Percentiles rank a stretch among this genome's conserved stretches.
These are phyloP conservation scores for Dione vanillae DNA, from an alignment of 2,888 invertebrate species.

Conservation along the genomic window DNA sequence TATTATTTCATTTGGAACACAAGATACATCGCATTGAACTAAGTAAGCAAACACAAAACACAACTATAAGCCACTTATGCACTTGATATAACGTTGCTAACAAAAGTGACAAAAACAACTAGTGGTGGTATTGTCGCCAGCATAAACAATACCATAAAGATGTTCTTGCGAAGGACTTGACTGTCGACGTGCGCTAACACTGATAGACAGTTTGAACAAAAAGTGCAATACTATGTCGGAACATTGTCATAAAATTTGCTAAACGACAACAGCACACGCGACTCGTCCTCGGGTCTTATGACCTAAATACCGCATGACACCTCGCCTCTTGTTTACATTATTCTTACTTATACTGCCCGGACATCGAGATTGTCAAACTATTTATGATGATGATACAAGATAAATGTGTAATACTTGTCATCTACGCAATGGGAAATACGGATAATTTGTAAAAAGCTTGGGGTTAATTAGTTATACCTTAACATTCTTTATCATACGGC, in stretches of 20 bases:
- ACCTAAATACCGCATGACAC: conserved; percentile 38
- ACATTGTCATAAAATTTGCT: conserved; percentile 74
- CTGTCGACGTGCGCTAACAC: conserved; percentile 49
- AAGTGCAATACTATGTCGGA: conserved; percentile 73
- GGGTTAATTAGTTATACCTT: too few species aligned
- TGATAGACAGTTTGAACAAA: conserved; percentile 77
- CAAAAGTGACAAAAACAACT: conserved; percentile 30
- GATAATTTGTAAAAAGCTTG: too few species aligned
- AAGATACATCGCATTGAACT: not conserved
- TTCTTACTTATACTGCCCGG: conserved; percentile 29
- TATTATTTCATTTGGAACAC: not conserved
- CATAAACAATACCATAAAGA: conserved; percentile 43
- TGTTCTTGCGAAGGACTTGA: conserved; percentile 43
- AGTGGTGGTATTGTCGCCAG: conserved; percentile 30
- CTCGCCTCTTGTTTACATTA: conserved; percentile 36
- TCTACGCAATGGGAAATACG: too few species aligned
- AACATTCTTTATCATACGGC: too few species aligned
- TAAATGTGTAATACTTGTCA: not conserved
- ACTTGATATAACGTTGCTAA: conserved; percentile 6
- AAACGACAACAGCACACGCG: conserved; percentile 74
- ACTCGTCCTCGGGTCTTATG: conserved; percentile 42
- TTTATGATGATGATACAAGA: conserved; percentile 19
- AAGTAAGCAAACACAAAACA: not conserved
- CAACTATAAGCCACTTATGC: not conserved
- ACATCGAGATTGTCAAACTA: conserved; percentile 2